A percentile compares a stretch with the other conserved stretches of the same genome.
Conservation (phyloP, 2,797 vertebrate species). For the Dendrocincla fuliginosa region DNA sequence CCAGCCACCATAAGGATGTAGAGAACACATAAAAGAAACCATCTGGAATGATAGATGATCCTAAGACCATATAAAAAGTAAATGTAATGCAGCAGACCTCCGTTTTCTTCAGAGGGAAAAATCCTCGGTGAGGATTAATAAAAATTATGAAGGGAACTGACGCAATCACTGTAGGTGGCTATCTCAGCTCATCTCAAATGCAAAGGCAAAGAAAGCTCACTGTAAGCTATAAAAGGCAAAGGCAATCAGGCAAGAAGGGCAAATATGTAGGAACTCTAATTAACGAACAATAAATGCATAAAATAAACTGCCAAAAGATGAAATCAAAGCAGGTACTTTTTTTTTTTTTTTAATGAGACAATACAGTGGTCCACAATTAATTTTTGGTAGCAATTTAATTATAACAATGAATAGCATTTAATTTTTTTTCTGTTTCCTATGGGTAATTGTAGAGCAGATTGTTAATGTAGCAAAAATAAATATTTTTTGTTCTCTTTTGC, state of each 20-base stretch:
- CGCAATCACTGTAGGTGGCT: slow-evolving; percentile 58
- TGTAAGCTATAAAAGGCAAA: slow-evolving; percentile 62
- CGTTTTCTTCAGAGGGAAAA: background rate
- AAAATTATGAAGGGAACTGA: slow-evolving; percentile 61
- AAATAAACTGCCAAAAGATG: slow-evolving; percentile 47
- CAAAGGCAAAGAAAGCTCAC: slow-evolving; percentile 41
- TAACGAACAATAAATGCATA: slow-evolving; percentile 59
- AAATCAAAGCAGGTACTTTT: slow-evolving; percentile 44
- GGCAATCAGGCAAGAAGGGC: slow-evolving; percentile 62
- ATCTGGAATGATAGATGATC: background rate
- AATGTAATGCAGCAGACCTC: slow-evolving; percentile 24
- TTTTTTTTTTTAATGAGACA: slow-evolving; percentile 34
- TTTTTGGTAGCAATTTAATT: slow-evolving; percentile 50
- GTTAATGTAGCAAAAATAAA: background rate
- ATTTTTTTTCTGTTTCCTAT: background rate
- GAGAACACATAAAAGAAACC: slow-evolving; percentile 2
- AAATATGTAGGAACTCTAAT: slow-evolving; percentile 61
- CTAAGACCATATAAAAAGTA: background rate
- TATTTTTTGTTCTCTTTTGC: background rate
- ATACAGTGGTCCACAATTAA: background rate
- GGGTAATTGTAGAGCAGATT: background rate
- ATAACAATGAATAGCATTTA: background rate
- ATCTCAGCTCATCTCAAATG: slow-evolving; percentile 56
- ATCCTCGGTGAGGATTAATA: slow-evolving; percentile 27
- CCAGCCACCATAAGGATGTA: slow-evolving; percentile 9